Evolutionary conservation across 2,113 vertebrate genomes (phyloP), one percentile per base, ranked within the genome.

Genomic region (Mugil cephalus): DNA sequence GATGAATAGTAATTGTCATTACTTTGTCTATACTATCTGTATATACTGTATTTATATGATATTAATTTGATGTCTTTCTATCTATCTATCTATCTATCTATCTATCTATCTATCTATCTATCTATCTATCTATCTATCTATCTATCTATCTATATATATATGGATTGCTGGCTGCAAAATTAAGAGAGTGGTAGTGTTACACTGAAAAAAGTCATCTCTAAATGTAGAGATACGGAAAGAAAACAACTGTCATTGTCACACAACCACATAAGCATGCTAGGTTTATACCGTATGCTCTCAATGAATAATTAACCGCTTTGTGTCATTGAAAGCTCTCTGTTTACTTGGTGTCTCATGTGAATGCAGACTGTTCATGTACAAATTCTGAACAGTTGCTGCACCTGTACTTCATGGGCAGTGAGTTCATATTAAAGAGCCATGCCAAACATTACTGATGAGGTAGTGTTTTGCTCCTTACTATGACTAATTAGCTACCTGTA

Each of bases 291-390:
- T 17, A 13, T 51, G 21, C 11, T 14, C 24, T 19, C 40, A 18
- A 48, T 64, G 1, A 24, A 48, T 65, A 60, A 24, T 43, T 17
- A 50, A 11, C 24, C 11, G 2, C 47, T 53, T 39, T 45, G 24
- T 21, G 15, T 50, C 45, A 39, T 14, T 69, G 46, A 17, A 11
- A 58, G 21, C 43, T 17, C 30, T 63, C 61, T 17, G 51, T 69
- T 74, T 13, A 54, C 1, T 50, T 42, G 55, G 10, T 34, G 51
- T 30, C 65, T 46, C 13, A 17, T 61, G 48, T 3, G 51, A 19
- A 51, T 45, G 56, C 38, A 58, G 56, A 42, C 48, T 48, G 53
- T 69, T 50, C 50, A 58, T 56, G 54, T 13, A 48, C 48, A 72
- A 38, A 55, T 15, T 53, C n/a, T 19, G 46, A 71, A n/a, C 55